phyloP scores from a whole-genome alignment of 92 coral and sea anemone species.

The Paramuricea clavata region DNA sequence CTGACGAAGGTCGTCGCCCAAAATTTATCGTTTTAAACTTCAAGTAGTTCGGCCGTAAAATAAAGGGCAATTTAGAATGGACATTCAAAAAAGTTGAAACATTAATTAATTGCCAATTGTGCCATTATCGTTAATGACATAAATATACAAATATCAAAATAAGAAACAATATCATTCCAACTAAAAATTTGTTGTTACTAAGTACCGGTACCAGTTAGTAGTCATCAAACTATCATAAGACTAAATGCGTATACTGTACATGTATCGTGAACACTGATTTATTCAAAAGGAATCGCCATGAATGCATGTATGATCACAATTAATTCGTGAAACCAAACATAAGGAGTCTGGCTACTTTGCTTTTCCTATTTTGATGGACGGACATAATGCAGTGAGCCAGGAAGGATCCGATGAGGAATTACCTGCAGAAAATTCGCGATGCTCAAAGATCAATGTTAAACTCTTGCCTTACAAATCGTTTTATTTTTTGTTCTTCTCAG shows the following conservation, averaged over 20 bases:
- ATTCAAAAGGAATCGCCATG: background rate
- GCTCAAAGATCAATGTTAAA: constrained; percentile 62
- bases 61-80: too few relatives aligned
- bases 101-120: background rate
- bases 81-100: background rate
- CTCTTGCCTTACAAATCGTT: constrained; percentile 82
- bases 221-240: background rate
- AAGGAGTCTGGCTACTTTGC: background rate
- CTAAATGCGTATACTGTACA: background rate
- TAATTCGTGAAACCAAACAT: too few relatives aligned
- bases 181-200: constrained; percentile 24
- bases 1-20: too few relatives aligned
- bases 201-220: constrained; percentile 58
- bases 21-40: too few relatives aligned
- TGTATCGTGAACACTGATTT: background rate
- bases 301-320: too few relatives aligned
- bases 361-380: background rate
- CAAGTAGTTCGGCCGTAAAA: too few relatives aligned
- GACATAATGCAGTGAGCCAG: background rate
- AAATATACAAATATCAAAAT: background rate
- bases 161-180: constrained; percentile 27
- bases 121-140: background rate
- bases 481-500: constrained; percentile 87
- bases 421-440: constrained; percentile 45
- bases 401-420: constrained; percentile 22